Evolutionary conservation across 2,888 invertebrate species (phyloP).

Genomic region (Amphipoea lucens): DNA sequence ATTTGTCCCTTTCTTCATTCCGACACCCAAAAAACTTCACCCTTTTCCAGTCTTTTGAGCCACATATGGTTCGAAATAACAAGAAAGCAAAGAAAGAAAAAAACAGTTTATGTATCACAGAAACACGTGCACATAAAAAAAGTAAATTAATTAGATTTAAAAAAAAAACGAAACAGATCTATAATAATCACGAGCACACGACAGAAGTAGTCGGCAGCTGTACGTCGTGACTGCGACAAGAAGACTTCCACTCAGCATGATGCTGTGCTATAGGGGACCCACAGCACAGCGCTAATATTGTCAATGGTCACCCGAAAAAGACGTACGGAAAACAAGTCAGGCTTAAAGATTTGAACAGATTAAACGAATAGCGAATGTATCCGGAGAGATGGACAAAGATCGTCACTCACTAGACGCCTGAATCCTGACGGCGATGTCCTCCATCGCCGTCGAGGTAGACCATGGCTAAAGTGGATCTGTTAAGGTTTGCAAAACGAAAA

Average conservation of each 20-base stretch:
- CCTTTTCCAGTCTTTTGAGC: conserved; percentile 16
- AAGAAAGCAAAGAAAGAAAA: not conserved
- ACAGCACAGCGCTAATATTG: not conserved
- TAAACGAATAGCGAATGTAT: not conserved
- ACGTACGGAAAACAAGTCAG: not conserved
- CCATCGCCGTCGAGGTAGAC: not conserved
- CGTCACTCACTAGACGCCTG: too few species aligned
- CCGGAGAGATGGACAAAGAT: too few species aligned
- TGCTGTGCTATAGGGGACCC: not conserved
- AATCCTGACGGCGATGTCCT: too few species aligned
- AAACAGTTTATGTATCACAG: not conserved
- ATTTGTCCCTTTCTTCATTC: conserved; percentile 10
- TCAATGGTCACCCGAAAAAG: too few species aligned
- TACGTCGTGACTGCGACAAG: too few species aligned
- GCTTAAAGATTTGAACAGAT: not conserved
- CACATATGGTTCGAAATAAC: conserved; percentile 4
- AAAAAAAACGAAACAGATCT: too few species aligned
- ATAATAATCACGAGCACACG: not conserved
- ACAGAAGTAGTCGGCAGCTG: not conserved
- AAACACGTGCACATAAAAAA: not conserved
- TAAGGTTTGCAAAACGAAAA: too few species aligned
- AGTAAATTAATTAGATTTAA: not conserved
- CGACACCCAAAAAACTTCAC: conserved; percentile 2
- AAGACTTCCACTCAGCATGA: not conserved
- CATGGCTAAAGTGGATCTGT: not conserved